Evolutionary conservation across 2,113 vertebrate genomes (phyloP).

Genomic region (Dromiciops gliroides): DNA sequence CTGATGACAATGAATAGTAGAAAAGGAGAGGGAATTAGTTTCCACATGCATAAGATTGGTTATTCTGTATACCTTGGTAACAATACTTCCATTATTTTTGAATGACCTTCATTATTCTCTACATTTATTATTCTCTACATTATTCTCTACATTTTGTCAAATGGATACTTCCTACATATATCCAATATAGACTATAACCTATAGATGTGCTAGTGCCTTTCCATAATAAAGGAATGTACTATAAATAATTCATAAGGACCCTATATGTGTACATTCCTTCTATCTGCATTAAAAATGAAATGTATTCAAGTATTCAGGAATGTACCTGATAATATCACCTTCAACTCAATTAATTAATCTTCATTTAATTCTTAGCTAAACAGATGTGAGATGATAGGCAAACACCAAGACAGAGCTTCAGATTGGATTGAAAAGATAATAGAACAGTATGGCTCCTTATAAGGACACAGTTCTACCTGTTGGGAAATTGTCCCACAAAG

Average conservation of each 20-base stretch:
- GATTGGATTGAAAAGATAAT: not conserved
- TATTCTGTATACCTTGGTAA: too few species aligned
- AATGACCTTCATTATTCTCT: too few species aligned
- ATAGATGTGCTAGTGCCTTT: not conserved
- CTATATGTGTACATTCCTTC: not conserved
- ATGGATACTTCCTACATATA: not conserved
- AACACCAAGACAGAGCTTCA: conserved; percentile 34
- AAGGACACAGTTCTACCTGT: not conserved
- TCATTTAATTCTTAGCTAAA: conserved; percentile 33
- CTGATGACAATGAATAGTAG: not conserved
- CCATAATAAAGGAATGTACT: not conserved
- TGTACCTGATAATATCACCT: not conserved
- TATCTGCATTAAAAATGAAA: not conserved
- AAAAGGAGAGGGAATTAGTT: not conserved
- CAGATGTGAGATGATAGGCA: conserved; percentile 24
- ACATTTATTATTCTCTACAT: too few species aligned
- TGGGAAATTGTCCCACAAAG: conserved; percentile 21
- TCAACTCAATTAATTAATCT: conserved; percentile 39
- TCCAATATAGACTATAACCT: not conserved
- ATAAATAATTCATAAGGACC: not conserved
- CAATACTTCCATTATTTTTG: too few species aligned
- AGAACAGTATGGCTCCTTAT: not conserved
- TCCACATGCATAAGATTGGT: not conserved
- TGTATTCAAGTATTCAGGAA: conserved; percentile 35
- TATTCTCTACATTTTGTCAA: not conserved